Conservation (phyloP, 2,113 vertebrate genomes). For the Spea bombifrons region DNA sequence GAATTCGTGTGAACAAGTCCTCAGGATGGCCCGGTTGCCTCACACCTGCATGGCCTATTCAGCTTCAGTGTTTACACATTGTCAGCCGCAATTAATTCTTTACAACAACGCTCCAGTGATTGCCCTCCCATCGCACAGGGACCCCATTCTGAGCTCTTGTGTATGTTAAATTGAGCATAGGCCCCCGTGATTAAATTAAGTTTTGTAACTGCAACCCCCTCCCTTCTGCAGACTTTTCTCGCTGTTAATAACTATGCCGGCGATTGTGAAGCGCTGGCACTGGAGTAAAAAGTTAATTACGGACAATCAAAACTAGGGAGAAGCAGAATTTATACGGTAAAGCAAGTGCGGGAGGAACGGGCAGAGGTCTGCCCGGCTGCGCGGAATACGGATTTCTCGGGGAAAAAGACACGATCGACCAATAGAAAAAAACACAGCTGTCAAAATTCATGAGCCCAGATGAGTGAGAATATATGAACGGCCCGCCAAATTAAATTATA, state of each 20-base stretch:
- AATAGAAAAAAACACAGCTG: slow-evolving; percentile 29
- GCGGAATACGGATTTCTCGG: slow-evolving; percentile 20
- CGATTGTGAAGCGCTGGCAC: slow-evolving; percentile 64
- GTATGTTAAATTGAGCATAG: slow-evolving; percentile 80
- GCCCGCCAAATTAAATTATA: background rate
- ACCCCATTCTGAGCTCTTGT: slow-evolving; percentile 78
- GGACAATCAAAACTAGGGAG: slow-evolving; percentile 54
- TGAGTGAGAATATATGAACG: slow-evolving; percentile 4
- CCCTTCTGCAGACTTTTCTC: slow-evolving; percentile 41
- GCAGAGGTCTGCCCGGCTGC: slow-evolving; percentile 19
- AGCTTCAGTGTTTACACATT: slow-evolving; percentile 76
- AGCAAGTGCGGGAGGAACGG: slow-evolving; percentile 52
- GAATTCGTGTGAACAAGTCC: slow-evolving; percentile 72
- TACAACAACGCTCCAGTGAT: slow-evolving; percentile 67
- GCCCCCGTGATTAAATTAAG: slow-evolving; percentile 72
- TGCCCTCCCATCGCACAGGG: slow-evolving; percentile 66
- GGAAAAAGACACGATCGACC: slow-evolving; percentile 4
- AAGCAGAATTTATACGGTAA: slow-evolving; percentile 59
- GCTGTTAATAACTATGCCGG: slow-evolving; percentile 60
- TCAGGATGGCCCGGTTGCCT: slow-evolving; percentile 64
- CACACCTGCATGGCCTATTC: slow-evolving; percentile 79
- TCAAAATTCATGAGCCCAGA: slow-evolving; percentile 30
- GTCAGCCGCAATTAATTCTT: slow-evolving; percentile 78
- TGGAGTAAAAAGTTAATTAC: slow-evolving; percentile 65
- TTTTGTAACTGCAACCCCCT: slow-evolving; percentile 60